Evolutionary conservation across 2,113 vertebrate species (phyloP).

Genomic region (Daubentonia madagascariensis): DNA sequence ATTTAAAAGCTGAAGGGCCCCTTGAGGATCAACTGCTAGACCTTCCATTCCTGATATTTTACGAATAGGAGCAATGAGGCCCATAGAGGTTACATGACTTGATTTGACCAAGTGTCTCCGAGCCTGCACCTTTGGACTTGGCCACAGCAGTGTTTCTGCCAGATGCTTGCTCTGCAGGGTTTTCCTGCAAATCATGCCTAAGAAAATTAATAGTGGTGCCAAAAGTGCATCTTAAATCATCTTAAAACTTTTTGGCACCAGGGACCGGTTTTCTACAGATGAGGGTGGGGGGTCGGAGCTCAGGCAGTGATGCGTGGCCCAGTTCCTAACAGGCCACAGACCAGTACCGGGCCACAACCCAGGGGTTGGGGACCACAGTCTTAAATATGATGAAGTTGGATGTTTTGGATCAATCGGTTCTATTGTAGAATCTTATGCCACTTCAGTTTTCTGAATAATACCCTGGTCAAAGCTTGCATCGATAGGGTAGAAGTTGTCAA

Average conservation of each 20-base stretch:
- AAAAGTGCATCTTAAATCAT: neutral
- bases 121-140: neutral
- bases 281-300: too few species aligned
- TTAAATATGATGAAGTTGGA: too few species aligned
- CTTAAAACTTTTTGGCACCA: too few species aligned
- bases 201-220: neutral
- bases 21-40: neutral
- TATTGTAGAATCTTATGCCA: neutral
- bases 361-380: too few species aligned
- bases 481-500: neutral
- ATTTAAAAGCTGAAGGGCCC: neutral
- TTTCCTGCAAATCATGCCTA: neutral
- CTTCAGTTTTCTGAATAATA: neutral
- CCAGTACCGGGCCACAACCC: too few species aligned
- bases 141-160: fast-evolving
- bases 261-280: too few species aligned
- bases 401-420: neutral
- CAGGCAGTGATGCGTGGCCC: too few species aligned
- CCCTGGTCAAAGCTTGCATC: neutral
- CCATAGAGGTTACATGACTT: neutral
- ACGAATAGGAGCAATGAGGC: neutral
- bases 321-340: too few species aligned
- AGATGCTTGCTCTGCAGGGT: neutral
- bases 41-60: neutral
- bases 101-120: neutral